Conservation (phyloP, 2,888 invertebrate species). For the Hydrotaea diabolus region DNA sequence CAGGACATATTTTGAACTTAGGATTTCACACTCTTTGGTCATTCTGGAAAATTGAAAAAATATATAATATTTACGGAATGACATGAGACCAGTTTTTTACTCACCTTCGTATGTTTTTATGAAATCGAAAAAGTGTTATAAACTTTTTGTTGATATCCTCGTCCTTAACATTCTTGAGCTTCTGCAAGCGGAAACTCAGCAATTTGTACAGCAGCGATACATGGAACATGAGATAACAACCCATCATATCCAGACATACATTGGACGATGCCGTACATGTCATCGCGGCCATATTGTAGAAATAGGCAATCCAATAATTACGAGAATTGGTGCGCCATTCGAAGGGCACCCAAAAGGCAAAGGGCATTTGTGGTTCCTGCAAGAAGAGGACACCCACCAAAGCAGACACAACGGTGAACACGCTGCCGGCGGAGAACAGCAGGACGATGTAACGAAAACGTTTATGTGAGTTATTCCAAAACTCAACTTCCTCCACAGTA, state of each 20-base stretch:
- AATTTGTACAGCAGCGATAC: constrained; percentile 71
- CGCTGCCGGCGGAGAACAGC: constrained; percentile 65
- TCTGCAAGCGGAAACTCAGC: constrained; percentile 70
- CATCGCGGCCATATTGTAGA: constrained; percentile 72
- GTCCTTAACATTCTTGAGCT: constrained; percentile 46
- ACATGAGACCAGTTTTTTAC: constrained; percentile 13
- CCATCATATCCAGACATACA: constrained; percentile 72
- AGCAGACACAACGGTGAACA: constrained; percentile 65
- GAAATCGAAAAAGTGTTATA: constrained; percentile 45
- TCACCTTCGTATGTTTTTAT: constrained; percentile 54
- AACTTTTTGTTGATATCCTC: constrained; percentile 8
- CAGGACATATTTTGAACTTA: constrained; percentile 72
- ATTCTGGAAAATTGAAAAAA: constrained; percentile 35
- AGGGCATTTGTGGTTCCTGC: constrained; percentile 71
- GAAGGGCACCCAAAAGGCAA: constrained; percentile 75
- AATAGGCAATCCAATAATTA: constrained; percentile 71
- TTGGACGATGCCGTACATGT: constrained; percentile 70
- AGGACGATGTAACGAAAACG: constrained; percentile 68
- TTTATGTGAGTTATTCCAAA: constrained; percentile 71
- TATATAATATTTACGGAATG: background rate
- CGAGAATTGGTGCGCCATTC: constrained; percentile 70
- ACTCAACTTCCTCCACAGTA: constrained; percentile 59
- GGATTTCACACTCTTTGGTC: constrained; percentile 65
- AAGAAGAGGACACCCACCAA: constrained; percentile 56
- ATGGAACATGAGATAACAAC: constrained; percentile 75